Conservation (phyloP, 2,113 vertebrate genomes). For the Psammodynastes pulverulentus region DNA sequence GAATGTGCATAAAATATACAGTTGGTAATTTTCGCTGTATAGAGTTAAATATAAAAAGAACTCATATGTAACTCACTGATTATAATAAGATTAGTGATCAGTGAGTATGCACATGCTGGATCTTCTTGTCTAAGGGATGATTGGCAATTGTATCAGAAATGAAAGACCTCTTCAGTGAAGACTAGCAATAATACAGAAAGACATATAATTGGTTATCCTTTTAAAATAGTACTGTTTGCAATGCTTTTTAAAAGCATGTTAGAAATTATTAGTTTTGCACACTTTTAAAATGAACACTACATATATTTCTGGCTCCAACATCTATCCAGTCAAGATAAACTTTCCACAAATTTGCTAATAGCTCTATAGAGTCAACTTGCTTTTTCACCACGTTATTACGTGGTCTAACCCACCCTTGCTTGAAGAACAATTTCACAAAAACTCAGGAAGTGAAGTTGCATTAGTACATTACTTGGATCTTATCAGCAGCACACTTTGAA, state of each 20-base stretch:
- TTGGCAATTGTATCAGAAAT: background rate
- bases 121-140: background rate
- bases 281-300: background rate
- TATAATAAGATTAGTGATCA: background rate
- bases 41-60: background rate
- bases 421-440: background rate
- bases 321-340: background rate
- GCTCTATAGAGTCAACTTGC: background rate
- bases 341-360: background rate
- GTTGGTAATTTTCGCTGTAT: background rate
- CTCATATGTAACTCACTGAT: background rate
- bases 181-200: background rate
- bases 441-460: background rate
- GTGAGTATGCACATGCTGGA: background rate
- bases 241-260: background rate
- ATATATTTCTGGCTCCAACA: background rate
- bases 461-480: conserved; percentile 11
- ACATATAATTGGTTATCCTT: background rate
- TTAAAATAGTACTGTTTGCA: background rate
- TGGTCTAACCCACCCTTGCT: background rate
- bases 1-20: background rate
- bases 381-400: background rate
- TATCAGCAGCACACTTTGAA: conserved; percentile 48
- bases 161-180: background rate
- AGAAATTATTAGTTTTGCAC: background rate